These are phyloP conservation scores for Bellardia pandia DNA, from an alignment of 2,888 invertebrate genomes.

Conservation along the genomic window DNA sequence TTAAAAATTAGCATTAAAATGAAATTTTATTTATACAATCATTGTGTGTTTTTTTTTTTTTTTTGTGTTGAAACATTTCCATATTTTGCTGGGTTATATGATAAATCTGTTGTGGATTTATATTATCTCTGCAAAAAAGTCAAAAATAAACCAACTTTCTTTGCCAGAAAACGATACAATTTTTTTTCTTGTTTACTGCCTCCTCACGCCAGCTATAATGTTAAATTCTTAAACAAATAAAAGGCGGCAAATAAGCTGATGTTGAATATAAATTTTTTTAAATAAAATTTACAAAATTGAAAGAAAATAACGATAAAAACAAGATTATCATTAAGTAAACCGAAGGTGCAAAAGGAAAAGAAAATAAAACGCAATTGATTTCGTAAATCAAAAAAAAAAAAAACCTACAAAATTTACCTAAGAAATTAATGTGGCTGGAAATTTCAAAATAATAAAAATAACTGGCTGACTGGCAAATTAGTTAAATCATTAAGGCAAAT, in stretches of 20 bases:
- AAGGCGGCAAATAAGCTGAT: not conserved
- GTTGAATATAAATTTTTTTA: not conserved
- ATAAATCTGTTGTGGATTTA: not conserved
- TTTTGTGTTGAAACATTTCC: not conserved
- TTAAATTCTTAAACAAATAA: conserved; percentile 40
- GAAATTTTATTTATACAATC: too few relatives aligned
- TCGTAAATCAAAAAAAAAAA: conserved; percentile 4
- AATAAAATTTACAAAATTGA: not conserved
- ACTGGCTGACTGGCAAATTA: not conserved
- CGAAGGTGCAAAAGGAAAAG: not conserved
- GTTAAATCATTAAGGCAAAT: not conserved
- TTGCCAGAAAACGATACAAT: not conserved
- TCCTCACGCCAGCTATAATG: not conserved
- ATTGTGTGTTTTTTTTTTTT: too few relatives aligned
- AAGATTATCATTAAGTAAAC: conserved; percentile 2
- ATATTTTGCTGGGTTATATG: not conserved
- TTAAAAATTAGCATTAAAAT: too few relatives aligned
- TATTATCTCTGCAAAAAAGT: not conserved
- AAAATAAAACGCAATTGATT: conserved; percentile 27
- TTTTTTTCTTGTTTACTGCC: not conserved
- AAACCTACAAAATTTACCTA: not conserved
- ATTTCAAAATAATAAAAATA: conserved; percentile 2
- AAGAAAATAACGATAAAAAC: not conserved
- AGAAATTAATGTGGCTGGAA: not conserved
- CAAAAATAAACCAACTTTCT: conserved; percentile 1